Evolutionary conservation across 2,888 invertebrate species (phyloP), one percentile per base, ranked within the genome.

Genomic region (Limnephilus lunatus): DNA sequence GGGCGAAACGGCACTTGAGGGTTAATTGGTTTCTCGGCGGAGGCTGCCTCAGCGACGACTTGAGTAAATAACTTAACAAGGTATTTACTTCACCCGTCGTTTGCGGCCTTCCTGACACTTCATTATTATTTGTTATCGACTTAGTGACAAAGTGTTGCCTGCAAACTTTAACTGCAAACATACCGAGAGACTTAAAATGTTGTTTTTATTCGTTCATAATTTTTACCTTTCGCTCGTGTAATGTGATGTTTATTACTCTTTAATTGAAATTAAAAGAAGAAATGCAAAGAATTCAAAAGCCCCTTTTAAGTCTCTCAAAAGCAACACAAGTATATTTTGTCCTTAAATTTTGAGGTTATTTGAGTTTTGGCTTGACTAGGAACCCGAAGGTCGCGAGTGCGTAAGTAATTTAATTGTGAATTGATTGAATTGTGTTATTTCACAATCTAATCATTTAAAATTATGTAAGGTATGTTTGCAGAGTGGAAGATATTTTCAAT

Each of bases 1-100:
- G 35, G 88, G 80, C 88, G 32, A 31, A 88, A 89, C 48, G 82
- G 88, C 53, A 83, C 91, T 89, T 89, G 83, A 83, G 87, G 87
- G 91, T 91, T 91, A 91, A 91, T 91, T 91, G 91, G 86, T 91
- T 89, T 91, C 87, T 83, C 68, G 88, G n/a, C 83, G 39, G 86
- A 35, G 82, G 31, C 88, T n/a, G 88, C 15, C 88, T 88, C 88
- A 31, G 88, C 88, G 88, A 32, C 88, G 35, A 80, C 25, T 68
- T 68, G 80, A 88, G 88, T 88, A 88, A 88, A 88, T 88, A 88
- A 80, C 88, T 88, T 88, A 68, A 68, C 68, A 88, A 88, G 88
- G 31, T 88, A 88, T 88, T 88, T 88, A 88, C 88, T n/a, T 80
- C 68, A 88, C 32, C 31, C 88, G 68, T 19, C 88, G 80, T 68